Conservation (phyloP, 2,888 invertebrate genomes). For the Euphydryas editha region DNA sequence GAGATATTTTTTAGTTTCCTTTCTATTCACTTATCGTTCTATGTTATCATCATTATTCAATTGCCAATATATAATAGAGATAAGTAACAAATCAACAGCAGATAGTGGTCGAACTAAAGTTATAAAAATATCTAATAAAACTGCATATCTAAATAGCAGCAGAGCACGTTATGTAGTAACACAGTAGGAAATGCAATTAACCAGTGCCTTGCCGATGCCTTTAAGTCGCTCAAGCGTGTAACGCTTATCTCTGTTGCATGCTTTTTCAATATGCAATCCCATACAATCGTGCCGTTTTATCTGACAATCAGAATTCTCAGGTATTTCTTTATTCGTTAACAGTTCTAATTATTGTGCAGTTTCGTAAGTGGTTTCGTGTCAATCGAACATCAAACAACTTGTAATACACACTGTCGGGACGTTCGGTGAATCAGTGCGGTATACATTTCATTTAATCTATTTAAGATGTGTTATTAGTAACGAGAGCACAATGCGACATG, state of each 20-base stretch:
- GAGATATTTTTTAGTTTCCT: background rate
- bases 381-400: conserved; percentile 60
- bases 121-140: conserved; percentile 36
- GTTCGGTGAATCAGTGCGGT: conserved; percentile 31
- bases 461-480: conserved; percentile 32
- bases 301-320: conserved; percentile 80
- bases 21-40: background rate
- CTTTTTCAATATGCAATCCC: conserved; percentile 82
- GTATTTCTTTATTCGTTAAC: conserved; percentile 76
- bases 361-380: conserved; percentile 78
- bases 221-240: conserved; percentile 75
- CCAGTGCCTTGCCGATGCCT: conserved; percentile 69
- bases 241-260: conserved; percentile 83
- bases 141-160: conserved; percentile 38
- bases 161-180: conserved; percentile 64
- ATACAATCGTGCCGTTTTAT: conserved; percentile 78
- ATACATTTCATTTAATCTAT: conserved; percentile 15
- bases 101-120: conserved; percentile 30
- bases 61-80: conserved; percentile 23
- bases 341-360: conserved; percentile 77
- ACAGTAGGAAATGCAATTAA: conserved; percentile 81
- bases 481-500: conserved; percentile 35
- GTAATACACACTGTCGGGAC: conserved; percentile 45
- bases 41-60: conserved; percentile 5
- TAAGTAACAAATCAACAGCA: conserved; percentile 24